A percentile compares a stretch with the other conserved stretches of the same genome.
These are phyloP conservation scores for Ctenoplectra terminalis DNA, from an alignment of 1,140 invertebrate genomes.

Conservation along the genomic window DNA sequence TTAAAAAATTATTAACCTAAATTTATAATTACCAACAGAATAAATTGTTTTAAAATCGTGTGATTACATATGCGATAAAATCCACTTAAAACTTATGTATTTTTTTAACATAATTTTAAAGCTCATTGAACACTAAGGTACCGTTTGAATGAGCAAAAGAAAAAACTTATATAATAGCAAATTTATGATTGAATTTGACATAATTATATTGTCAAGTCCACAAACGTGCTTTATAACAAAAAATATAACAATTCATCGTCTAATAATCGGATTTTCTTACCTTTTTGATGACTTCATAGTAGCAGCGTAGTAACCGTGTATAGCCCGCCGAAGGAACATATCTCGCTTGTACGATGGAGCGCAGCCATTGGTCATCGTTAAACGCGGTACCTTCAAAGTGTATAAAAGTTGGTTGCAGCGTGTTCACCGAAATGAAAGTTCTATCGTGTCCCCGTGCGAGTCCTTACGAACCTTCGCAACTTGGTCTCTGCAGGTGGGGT, in stretches of 20 bases:
- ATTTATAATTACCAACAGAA: background rate
- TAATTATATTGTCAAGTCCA: background rate
- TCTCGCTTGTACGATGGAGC: background rate
- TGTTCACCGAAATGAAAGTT: conserved; percentile 67
- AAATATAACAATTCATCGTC: background rate
- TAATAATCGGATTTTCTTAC: background rate
- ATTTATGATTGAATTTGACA: background rate
- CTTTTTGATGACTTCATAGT: background rate
- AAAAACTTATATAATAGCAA: background rate
- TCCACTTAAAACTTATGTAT: background rate
- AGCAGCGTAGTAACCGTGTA: background rate
- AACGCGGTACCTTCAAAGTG: conserved; percentile 31
- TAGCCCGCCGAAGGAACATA: background rate
- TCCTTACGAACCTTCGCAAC: conserved; percentile 50
- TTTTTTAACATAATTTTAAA: background rate
- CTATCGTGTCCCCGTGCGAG: conserved; percentile 51
- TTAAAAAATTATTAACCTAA: background rate
- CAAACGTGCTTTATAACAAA: background rate
- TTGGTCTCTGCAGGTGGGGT: conserved; percentile 69
- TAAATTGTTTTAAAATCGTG: background rate
- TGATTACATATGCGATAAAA: background rate
- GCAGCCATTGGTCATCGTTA: conserved; percentile 11
- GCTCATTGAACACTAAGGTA: no score
- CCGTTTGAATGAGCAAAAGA: no score
- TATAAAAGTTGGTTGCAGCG: conserved; percentile 21